phyloP scores from a whole-genome alignment of 2,797 vertebrate genomes.

The Stomatorhinus walkeri region DNA sequence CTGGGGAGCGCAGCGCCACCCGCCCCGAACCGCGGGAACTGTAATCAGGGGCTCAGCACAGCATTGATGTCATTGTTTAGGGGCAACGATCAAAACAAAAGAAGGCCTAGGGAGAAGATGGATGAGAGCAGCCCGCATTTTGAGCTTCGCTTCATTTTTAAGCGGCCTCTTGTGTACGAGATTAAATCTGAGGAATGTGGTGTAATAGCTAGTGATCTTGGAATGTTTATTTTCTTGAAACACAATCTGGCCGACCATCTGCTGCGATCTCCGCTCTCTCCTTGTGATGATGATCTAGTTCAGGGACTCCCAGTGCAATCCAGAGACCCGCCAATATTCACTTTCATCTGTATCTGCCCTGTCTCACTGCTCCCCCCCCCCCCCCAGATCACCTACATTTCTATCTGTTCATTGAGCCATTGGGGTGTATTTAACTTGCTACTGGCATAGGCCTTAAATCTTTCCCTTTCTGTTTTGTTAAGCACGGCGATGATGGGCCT shows the following conservation, averaged over 20 bases:
- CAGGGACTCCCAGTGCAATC: not conserved
- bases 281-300: not conserved
- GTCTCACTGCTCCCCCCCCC: not conserved
- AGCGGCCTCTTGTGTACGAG: constrained; percentile 21
- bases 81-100: constrained; percentile 29
- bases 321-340: not conserved
- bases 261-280: not conserved
- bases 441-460: not conserved
- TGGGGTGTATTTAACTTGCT: not conserved
- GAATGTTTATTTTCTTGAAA: constrained; percentile 38
- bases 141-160: constrained; percentile 37
- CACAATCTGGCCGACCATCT: constrained; percentile 29
- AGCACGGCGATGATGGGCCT: not conserved
- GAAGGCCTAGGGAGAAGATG: not conserved
- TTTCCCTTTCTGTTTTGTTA: not conserved
- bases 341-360: constrained; percentile 2
- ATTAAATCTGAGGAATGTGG: constrained; percentile 24
- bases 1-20: constrained; percentile 36
- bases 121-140: constrained; percentile 3
- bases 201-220: constrained; percentile 31
- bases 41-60: constrained; percentile 36
- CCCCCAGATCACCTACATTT: not conserved
- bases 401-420: not conserved
- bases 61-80: constrained; percentile 48
- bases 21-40: constrained; percentile 38